A percentile compares a stretch with the other conserved stretches of the same genome.
Conservation (phyloP, 1,140 invertebrate genomes). For the Drosophila equinoxialis region DNA sequence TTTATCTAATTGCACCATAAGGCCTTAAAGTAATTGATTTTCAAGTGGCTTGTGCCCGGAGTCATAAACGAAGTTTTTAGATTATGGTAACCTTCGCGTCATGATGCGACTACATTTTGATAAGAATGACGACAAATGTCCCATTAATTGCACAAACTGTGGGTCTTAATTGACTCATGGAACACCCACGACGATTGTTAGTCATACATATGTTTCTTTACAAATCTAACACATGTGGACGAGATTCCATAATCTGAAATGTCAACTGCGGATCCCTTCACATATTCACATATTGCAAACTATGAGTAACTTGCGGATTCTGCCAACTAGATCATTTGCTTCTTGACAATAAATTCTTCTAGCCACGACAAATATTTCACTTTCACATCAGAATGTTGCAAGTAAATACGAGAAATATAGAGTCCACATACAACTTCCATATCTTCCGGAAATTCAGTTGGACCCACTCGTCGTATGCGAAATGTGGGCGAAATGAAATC, state of each 20-base stretch:
- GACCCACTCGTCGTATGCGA: not conserved
- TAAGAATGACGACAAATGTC: not conserved
- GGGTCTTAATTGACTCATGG: not conserved
- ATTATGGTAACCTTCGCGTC: conserved; percentile 5
- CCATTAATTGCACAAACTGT: not conserved
- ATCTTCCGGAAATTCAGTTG: not conserved
- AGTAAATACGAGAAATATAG: too few species aligned
- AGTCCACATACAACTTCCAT: too few species aligned
- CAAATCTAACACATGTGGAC: not conserved
- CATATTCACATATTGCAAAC: not conserved
- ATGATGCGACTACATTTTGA: not conserved
- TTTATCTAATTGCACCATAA: conserved; percentile 21
- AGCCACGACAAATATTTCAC: not conserved
- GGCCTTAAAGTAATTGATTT: conserved; percentile 36
- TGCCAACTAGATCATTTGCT: too few species aligned
- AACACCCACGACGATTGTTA: not conserved
- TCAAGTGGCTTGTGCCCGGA: conserved; percentile 22
- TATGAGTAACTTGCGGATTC: not conserved
- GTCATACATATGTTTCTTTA: not conserved
- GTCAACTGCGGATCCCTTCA: not conserved
- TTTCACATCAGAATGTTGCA: not conserved
- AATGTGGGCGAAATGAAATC: not conserved
- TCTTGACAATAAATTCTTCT: too few species aligned
- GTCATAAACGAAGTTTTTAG: not conserved
- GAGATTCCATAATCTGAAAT: not conserved